phyloP scores from a whole-genome alignment of 2,888 invertebrate species.

The Halictus quadricinctus region DNA sequence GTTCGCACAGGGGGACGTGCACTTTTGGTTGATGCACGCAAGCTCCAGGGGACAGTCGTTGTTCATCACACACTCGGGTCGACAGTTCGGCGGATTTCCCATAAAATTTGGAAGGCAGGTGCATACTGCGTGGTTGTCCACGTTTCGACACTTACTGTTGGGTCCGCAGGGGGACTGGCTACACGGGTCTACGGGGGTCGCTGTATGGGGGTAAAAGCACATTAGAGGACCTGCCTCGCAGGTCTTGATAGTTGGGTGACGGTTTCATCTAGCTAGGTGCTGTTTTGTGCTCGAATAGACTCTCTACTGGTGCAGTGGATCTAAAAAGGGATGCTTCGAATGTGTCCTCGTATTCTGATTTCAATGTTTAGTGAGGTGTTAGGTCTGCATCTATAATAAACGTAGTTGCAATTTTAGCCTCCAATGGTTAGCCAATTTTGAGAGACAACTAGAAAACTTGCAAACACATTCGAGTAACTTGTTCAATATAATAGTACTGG shows the following conservation, averaged over 20 bases:
- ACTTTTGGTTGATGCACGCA: conserved; percentile 91
- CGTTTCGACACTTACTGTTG: conserved; percentile 88
- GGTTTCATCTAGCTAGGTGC: conserved; percentile 4
- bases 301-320: neutral
- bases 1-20: conserved; percentile 91
- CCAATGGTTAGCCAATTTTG: too few species aligned
- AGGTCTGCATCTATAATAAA: neutral
- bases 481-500: too few species aligned
- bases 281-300: neutral
- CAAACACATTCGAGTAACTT: too few species aligned
- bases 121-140: conserved; percentile 91
- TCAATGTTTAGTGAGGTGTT: neutral
- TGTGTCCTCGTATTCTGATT: neutral
- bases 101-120: conserved; percentile 90
- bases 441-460: neutral
- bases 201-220: conserved; percentile 48
- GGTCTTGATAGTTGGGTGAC: neutral
- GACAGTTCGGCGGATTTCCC: conserved; percentile 91
- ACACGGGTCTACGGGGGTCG: conserved; percentile 75
- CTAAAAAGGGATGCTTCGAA: neutral
- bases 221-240: conserved; percentile 23
- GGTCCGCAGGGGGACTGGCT: conserved; percentile 87
- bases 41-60: conserved; percentile 91
- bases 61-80: conserved; percentile 91
- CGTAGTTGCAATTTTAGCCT: too few species aligned